phyloP scores from a whole-genome alignment of 92 coral and sea anemone genomes.

The Parazoanthus swiftii region DNA sequence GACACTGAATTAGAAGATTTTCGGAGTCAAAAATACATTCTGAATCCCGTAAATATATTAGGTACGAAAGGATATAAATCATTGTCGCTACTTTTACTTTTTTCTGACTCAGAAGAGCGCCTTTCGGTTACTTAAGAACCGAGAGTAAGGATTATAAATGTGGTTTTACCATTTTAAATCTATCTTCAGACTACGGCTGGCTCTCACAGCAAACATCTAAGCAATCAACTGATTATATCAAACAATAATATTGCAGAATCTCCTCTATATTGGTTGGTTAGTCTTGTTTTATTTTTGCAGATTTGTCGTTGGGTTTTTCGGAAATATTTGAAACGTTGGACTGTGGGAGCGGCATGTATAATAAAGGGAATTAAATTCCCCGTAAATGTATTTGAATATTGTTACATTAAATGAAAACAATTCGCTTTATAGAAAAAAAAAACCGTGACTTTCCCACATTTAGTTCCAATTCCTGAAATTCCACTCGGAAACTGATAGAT shows the following conservation, averaged over 20 bases:
- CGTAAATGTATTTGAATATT: too few species aligned
- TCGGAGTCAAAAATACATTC: too few species aligned
- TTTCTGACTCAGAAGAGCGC: too few species aligned
- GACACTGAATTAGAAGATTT: too few species aligned
- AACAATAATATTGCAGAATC: neutral
- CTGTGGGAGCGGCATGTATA: neutral
- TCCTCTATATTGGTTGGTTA: neutral
- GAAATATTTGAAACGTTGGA: neutral
- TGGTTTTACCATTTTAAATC: too few species aligned
- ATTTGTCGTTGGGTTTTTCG: neutral
- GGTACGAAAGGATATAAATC: too few species aligned
- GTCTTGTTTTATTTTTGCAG: neutral
- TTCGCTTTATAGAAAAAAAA: too few species aligned
- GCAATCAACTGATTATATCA: neutral
- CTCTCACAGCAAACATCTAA: neutral
- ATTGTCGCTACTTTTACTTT: too few species aligned
- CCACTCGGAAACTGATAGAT: neutral
- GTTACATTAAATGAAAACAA: neutral
- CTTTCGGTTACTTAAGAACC: too few species aligned
- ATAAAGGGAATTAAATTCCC: neutral
- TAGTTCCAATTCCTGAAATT: neutral
- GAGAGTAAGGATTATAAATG: too few species aligned
- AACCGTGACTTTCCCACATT: neutral
- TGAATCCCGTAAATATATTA: too few species aligned
- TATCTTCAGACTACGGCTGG: too few species aligned